Conservation (phyloP, 1,140 invertebrate genomes). For the Elysia chlorotica region DNA sequence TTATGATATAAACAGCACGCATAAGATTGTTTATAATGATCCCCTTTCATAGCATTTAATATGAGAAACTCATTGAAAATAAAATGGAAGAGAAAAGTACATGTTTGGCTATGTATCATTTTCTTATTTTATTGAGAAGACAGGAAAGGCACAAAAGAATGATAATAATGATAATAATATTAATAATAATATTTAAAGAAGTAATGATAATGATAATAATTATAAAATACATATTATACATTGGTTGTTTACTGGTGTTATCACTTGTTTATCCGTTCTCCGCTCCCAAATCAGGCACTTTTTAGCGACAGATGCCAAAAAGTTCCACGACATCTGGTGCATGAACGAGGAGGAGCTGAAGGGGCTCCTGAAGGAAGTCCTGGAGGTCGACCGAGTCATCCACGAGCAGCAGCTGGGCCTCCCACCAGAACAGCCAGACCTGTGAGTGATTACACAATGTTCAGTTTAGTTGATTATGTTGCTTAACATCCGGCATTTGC, state of each 20-base stretch:
- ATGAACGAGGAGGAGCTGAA: constrained; percentile 72
- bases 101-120: too few relatives aligned
- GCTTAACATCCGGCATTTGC: too few relatives aligned
- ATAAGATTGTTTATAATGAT: too few relatives aligned
- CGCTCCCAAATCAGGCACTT: constrained; percentile 70
- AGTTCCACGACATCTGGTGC: constrained; percentile 70
- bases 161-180: neutral
- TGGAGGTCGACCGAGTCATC: constrained; percentile 71
- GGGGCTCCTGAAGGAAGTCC: constrained; percentile 66
- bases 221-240: too few relatives aligned
- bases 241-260: too few relatives aligned
- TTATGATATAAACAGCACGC: too few relatives aligned
- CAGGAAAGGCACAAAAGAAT: neutral
- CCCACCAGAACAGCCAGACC: constrained; percentile 66
- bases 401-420: constrained; percentile 74
- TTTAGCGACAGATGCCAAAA: constrained; percentile 68
- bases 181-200: too few relatives aligned
- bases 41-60: neutral
- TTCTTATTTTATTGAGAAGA: neutral
- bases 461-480: too few relatives aligned
- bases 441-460: constrained; percentile 52
- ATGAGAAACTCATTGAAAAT: neutral
- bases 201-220: too few relatives aligned
- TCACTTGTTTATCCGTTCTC: too few relatives aligned
- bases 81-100: neutral